These are phyloP conservation scores for Pyrocephalus nanus DNA, from an alignment of 2,797 vertebrate genomes.

Conservation along the genomic window DNA sequence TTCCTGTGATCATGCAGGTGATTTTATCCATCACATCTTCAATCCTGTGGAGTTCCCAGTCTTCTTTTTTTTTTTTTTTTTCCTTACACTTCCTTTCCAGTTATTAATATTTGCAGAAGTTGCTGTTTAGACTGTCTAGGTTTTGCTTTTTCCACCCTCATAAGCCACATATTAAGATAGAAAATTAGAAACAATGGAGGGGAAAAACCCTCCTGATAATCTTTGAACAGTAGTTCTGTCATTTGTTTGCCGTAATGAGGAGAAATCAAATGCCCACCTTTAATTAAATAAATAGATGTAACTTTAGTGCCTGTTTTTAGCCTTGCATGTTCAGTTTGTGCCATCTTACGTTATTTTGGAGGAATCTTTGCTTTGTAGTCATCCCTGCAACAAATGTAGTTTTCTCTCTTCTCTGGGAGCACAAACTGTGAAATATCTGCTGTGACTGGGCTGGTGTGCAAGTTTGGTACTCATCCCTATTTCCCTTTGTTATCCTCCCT, in stretches of 20 bases:
- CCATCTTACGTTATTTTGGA: background rate
- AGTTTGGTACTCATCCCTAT: background rate
- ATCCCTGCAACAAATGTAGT: background rate
- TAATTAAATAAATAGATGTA: background rate
- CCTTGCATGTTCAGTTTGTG: background rate
- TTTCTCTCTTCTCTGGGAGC: background rate
- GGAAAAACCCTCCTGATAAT: background rate
- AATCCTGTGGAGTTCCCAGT: background rate
- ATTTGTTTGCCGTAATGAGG: background rate
- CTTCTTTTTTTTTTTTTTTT: too few relatives aligned
- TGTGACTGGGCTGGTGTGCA: background rate
- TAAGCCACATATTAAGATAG: background rate
- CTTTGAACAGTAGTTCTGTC: background rate
- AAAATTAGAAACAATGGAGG: background rate
- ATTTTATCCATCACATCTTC: background rate
- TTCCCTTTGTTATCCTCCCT: background rate
- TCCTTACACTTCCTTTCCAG: background rate
- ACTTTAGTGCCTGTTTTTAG: background rate
- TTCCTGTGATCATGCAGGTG: background rate
- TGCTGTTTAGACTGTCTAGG: background rate
- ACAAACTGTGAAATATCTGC: background rate
- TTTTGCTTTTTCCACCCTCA: accelerated
- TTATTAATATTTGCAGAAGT: background rate
- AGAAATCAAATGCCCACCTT: background rate
- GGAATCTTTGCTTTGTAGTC: background rate